Percentiles rank a stretch among this genome's conserved stretches.
These are phyloP conservation scores for Akabosia matsudoensis DNA, from an alignment of 1,140 invertebrate genomes.

Conservation along the genomic window DNA sequence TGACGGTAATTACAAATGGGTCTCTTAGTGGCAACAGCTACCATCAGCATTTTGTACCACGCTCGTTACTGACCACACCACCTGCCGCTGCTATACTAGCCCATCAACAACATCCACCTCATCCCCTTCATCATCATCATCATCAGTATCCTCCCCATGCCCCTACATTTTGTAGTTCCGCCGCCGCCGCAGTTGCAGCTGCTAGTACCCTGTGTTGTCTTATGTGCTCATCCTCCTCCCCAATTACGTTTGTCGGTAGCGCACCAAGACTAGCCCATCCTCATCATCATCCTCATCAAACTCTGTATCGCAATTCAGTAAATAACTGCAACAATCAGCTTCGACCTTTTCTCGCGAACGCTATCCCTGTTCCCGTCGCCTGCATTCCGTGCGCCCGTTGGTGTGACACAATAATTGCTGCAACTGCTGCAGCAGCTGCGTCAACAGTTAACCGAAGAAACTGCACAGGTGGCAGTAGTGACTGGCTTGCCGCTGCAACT, in stretches of 20 bases:
- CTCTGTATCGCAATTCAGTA: neutral
- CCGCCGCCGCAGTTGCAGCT: neutral
- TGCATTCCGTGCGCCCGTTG: slow-evolving; percentile 43
- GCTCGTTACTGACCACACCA: slow-evolving; percentile 21
- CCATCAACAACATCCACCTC: slow-evolving; percentile 22
- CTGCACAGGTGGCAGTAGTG: neutral
- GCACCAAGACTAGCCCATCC: neutral
- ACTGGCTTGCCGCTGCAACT: slow-evolving; percentile 1
- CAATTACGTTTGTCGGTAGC: slow-evolving; percentile 29
- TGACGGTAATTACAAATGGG: slow-evolving; percentile 45
- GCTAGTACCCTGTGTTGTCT: slow-evolving; percentile 40
- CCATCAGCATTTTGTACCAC: slow-evolving; percentile 28
- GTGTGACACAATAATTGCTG: slow-evolving; percentile 27
- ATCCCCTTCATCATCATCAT: too few species aligned
- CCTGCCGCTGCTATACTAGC: slow-evolving; percentile 2
- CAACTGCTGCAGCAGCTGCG: neutral
- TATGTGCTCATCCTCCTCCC: slow-evolving; percentile 41
- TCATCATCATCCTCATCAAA: neutral
- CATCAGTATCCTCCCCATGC: neutral
- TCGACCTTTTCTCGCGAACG: slow-evolving; percentile 25
- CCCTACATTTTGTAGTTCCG: neutral
- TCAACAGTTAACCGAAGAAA: neutral
- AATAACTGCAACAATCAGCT: slow-evolving; percentile 19
- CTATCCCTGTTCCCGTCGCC: slow-evolving; percentile 18
- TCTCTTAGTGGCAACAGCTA: slow-evolving; percentile 34